Percentiles rank a stretch among this genome's conserved stretches.
Evolutionary conservation across 92 coral and sea anemone genomes (phyloP).

Genomic region (Paragorgia papillata): DNA sequence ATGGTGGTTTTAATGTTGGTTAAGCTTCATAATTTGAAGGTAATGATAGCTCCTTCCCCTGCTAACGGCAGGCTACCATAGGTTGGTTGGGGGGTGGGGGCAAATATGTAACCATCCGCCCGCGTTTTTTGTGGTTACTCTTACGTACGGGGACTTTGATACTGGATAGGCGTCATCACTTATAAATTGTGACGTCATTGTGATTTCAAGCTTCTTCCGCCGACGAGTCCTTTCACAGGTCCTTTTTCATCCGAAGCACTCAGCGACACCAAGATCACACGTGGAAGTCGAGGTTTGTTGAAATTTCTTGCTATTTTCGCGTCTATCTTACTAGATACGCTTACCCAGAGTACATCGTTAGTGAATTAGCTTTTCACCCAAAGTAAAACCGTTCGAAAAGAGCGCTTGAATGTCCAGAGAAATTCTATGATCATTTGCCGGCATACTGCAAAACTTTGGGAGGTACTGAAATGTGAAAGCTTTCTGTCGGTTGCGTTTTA

Average conservation of each 20-base stretch:
- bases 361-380: neutral
- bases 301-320: slow-evolving; percentile 9
- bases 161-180: slow-evolving; percentile 33
- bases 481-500: slow-evolving; percentile 9
- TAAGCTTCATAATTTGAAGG: too few species aligned
- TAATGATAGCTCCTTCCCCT: too few species aligned
- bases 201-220: slow-evolving; percentile 3
- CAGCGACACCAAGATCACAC: slow-evolving; percentile 11
- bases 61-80: too few species aligned
- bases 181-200: slow-evolving; percentile 31
- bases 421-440: slow-evolving; percentile 17
- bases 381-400: neutral
- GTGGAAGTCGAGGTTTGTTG: slow-evolving; percentile 12
- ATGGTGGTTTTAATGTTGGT: too few species aligned
- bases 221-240: slow-evolving; percentile 17
- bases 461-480: neutral
- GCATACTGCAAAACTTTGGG: neutral
- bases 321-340: neutral
- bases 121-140: too few species aligned
- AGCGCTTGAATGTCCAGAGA: neutral
- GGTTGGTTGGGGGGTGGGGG: too few species aligned
- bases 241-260: slow-evolving; percentile 8
- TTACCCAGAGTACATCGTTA: too few species aligned
- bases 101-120: too few species aligned
- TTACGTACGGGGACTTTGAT: slow-evolving; percentile 30